These are phyloP conservation scores for Patella ulyssiponensis DNA, from an alignment of 2,888 invertebrate genomes.

Conservation along the genomic window DNA sequence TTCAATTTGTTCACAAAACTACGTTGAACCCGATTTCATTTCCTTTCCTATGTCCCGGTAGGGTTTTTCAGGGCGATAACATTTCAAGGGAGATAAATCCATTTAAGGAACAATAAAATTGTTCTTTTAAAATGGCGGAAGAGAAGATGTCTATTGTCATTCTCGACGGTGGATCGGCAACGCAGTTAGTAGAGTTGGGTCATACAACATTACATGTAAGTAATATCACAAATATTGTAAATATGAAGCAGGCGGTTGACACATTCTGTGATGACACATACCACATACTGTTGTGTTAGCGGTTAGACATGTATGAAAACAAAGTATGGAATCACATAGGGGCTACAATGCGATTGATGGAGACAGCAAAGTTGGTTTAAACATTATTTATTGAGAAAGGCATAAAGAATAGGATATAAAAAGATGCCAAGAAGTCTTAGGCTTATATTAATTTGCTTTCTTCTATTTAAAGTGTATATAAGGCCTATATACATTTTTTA, in stretches of 20 bases:
- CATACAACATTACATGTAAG: constrained; percentile 44
- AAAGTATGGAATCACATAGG: not conserved
- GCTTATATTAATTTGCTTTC: too few species aligned
- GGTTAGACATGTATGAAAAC: not conserved
- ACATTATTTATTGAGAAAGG: too few species aligned
- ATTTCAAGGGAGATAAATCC: constrained; percentile 6
- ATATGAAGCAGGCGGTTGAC: too few species aligned
- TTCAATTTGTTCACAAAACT: too few species aligned
- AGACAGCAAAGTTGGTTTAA: too few species aligned
- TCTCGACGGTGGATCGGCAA: constrained; percentile 59
- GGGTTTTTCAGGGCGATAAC: not conserved
- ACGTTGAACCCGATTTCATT: too few species aligned
- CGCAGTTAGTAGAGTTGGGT: constrained; percentile 48
- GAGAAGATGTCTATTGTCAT: constrained; percentile 23
- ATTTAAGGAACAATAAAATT: not conserved
- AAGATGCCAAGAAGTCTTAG: too few species aligned
- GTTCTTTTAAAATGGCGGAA: not conserved
- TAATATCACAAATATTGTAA: not conserved
- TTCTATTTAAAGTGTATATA: too few species aligned
- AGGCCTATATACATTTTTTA: too few species aligned
- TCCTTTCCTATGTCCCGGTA: too few species aligned
- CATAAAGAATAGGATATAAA: too few species aligned
- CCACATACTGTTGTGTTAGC: not conserved
- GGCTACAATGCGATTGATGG: too few species aligned
- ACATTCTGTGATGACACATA: not conserved